Conservation (phyloP, 2,113 vertebrate genomes). For the Acrocephalus arundinaceus region DNA sequence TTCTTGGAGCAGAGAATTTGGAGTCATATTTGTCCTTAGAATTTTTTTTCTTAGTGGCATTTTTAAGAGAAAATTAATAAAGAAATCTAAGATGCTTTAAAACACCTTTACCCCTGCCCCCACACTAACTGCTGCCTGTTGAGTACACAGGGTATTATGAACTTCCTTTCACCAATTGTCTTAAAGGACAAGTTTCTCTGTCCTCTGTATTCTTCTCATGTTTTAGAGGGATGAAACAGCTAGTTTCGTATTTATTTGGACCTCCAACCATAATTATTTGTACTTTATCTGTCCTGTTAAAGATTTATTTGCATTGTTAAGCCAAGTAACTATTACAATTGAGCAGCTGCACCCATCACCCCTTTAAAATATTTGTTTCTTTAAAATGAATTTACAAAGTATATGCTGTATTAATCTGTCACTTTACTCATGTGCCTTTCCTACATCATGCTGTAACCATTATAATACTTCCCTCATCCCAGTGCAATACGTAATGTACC, state of each 20-base stretch:
- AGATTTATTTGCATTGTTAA: not conserved
- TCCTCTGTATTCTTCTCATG: not conserved
- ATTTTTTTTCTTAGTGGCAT: not conserved
- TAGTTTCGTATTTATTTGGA: not conserved
- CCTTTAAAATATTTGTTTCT: not conserved
- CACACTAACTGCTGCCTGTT: not conserved
- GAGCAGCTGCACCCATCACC: not conserved
- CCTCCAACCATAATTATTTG: not conserved
- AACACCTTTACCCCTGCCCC: not conserved
- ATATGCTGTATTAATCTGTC: not conserved
- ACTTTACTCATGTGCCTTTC: not conserved
- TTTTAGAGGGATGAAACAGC: not conserved
- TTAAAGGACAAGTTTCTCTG: not conserved
- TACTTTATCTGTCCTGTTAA: not conserved
- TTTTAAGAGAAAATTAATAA: not conserved
- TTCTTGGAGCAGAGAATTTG: not conserved
- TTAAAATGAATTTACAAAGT: not conserved
- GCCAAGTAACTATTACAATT: not conserved
- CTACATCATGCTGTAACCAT: not conserved
- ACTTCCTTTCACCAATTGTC: not conserved
- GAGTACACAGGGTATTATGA: not conserved
- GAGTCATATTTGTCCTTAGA: not conserved
- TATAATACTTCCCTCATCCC: not conserved
- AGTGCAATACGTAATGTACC: not conserved
- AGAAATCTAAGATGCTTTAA: not conserved